A percentile compares a stretch with the other conserved stretches of the same genome.
Evolutionary conservation across 2,888 invertebrate species (phyloP).

Genomic region (Drosophila gaucha): DNA sequence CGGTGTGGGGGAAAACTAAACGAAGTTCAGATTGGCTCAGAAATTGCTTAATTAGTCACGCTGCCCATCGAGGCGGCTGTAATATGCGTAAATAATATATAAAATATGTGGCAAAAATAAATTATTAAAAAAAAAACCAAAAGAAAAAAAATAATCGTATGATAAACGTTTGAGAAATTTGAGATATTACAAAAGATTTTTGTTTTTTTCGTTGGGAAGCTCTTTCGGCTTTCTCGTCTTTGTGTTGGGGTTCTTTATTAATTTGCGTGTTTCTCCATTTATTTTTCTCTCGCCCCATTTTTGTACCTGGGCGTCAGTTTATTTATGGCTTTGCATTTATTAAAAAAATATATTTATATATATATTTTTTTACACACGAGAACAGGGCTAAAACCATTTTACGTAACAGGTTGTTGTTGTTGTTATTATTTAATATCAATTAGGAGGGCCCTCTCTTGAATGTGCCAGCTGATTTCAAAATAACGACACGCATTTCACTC

Average conservation of each 20-base stretch:
- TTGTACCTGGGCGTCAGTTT: constrained; percentile 69
- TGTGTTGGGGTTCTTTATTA: constrained; percentile 54
- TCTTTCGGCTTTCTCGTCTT: constrained; percentile 40
- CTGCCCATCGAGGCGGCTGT: constrained; percentile 46
- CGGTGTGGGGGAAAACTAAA: background rate
- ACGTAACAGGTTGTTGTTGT: constrained; percentile 65
- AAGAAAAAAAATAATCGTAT: constrained; percentile 37
- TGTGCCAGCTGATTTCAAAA: constrained; percentile 73
- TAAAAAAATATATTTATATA: constrained; percentile 47
- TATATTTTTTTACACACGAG: background rate
- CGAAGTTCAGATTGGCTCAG: constrained; percentile 63
- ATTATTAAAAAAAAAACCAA: constrained; percentile 10
- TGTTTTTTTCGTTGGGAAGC: constrained; percentile 11
- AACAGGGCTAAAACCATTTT: constrained; percentile 32
- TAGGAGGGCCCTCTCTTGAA: constrained; percentile 48
- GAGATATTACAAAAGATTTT: constrained; percentile 67
- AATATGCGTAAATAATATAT: constrained; percentile 73
- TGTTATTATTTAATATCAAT: constrained; percentile 75
- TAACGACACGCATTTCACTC: constrained; percentile 75
- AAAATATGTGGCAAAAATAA: constrained; percentile 69
- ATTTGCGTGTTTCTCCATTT: constrained; percentile 40
- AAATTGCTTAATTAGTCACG: constrained; percentile 80
- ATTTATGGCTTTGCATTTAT: constrained; percentile 78
- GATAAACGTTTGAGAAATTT: constrained; percentile 72
- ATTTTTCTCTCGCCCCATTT: constrained; percentile 34